Evolutionary conservation across 2,797 vertebrate genomes (phyloP).

Genomic region (Bryconaethiops microstoma): DNA sequence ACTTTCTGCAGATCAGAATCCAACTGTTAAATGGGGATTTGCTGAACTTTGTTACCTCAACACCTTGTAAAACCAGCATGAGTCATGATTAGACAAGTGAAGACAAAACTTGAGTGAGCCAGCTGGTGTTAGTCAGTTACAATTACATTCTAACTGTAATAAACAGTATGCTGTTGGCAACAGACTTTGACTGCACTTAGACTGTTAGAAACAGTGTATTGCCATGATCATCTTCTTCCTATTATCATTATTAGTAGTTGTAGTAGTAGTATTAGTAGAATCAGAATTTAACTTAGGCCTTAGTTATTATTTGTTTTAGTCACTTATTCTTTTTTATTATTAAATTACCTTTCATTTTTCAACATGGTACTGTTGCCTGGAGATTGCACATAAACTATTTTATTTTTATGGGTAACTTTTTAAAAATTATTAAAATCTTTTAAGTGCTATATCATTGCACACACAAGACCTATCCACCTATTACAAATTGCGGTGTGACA

Average conservation of each 20-base stretch:
- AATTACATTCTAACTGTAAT: slow-evolving; percentile 1
- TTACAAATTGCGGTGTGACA: background rate
- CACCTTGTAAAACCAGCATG: background rate
- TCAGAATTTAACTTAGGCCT: too few species aligned
- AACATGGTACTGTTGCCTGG: background rate
- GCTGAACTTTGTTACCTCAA: background rate
- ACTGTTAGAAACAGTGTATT: too few species aligned
- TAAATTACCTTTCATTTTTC: background rate
- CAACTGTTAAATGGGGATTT: background rate
- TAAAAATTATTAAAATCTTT: too few species aligned
- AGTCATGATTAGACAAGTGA: background rate
- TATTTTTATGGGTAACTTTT: too few species aligned
- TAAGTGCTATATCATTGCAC: background rate
- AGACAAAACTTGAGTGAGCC: background rate
- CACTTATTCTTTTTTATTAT: background rate
- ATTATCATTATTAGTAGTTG: too few species aligned
- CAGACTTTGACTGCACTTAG: background rate
- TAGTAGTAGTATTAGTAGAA: too few species aligned
- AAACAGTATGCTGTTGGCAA: background rate
- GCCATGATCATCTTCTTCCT: too few species aligned
- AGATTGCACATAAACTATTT: background rate
- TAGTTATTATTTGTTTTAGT: background rate
- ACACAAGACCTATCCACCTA: too few species aligned
- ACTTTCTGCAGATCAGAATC: background rate
- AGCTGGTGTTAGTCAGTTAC: background rate